Percentiles rank a stretch among this genome's conserved stretches.
Evolutionary conservation across 2,888 invertebrate genomes (phyloP).

Genomic region (Adelognathus sp.): DNA sequence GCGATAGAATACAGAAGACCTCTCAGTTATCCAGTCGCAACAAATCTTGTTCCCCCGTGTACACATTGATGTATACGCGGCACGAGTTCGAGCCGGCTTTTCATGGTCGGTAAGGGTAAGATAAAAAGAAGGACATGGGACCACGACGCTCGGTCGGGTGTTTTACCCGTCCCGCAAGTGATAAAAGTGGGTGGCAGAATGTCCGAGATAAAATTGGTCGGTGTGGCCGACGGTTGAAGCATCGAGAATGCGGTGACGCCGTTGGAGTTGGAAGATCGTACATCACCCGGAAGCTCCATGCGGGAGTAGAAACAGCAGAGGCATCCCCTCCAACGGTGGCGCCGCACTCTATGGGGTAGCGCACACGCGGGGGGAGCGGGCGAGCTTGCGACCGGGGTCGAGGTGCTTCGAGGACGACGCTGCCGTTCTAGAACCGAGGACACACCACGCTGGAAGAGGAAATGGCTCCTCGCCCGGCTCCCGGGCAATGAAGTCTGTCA

Average conservation of each 20-base stretch:
- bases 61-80: not conserved
- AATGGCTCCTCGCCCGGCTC: slow-evolving; percentile 68
- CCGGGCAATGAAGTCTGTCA: slow-evolving; percentile 77
- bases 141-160: slow-evolving; percentile 9
- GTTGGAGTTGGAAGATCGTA: slow-evolving; percentile 70
- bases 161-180: slow-evolving; percentile 22
- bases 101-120: not conserved
- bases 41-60: not conserved
- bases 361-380: slow-evolving; percentile 22
- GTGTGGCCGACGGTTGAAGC: slow-evolving; percentile 65
- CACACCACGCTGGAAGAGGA: slow-evolving; percentile 62
- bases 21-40: not conserved
- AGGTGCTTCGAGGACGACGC: slow-evolving; percentile 62
- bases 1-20: not conserved
- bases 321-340: slow-evolving; percentile 38
- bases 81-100: not conserved
- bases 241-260: slow-evolving; percentile 73
- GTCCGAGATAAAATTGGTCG: slow-evolving; percentile 68
- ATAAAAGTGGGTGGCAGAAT: slow-evolving; percentile 21
- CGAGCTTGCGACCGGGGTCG: slow-evolving; percentile 51
- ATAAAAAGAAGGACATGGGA: not conserved
- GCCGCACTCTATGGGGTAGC: slow-evolving; percentile 22
- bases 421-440: slow-evolving; percentile 59
- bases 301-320: slow-evolving; percentile 40
- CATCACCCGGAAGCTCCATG: slow-evolving; percentile 68